Evolutionary conservation across 1,140 invertebrate genomes (phyloP).

Genomic region (Leucophenga varia): DNA sequence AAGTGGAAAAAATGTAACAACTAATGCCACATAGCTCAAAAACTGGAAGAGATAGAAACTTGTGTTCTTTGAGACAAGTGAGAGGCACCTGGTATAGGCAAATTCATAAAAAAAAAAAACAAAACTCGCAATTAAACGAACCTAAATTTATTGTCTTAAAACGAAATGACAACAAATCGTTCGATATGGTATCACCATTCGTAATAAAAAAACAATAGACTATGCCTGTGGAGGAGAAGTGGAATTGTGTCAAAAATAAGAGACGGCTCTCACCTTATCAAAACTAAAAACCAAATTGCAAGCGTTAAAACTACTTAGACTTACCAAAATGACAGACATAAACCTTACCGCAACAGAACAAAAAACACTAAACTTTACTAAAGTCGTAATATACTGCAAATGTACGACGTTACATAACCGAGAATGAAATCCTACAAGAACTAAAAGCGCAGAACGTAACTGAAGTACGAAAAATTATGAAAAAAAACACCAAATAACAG

Average conservation of each 20-base stretch:
- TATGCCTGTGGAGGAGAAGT: slow-evolving; percentile 12
- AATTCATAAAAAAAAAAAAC: no score
- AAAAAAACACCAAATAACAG: slow-evolving; percentile 1
- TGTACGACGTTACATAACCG: slow-evolving; percentile 1
- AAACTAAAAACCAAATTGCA: slow-evolving; percentile 9
- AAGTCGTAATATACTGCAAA: slow-evolving; percentile 10
- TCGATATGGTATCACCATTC: no score
- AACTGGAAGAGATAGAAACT: no score
- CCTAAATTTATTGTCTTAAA: slow-evolving; percentile 3
- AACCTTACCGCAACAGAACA: slow-evolving; percentile 3
- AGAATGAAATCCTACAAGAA: neutral
- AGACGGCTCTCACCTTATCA: neutral
- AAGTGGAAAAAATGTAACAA: no score
- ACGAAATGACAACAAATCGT: slow-evolving; percentile 6
- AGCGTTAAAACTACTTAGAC: slow-evolving; percentile 4
- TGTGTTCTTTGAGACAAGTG: no score
- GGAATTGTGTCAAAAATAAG: slow-evolving; percentile 10
- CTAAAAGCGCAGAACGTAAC: slow-evolving; percentile 5
- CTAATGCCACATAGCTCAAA: no score
- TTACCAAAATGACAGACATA: slow-evolving; percentile 4
- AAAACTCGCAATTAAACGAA: no score
- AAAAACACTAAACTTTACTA: slow-evolving; percentile 7
- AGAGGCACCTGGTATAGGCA: no score
- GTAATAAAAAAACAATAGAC: slow-evolving; percentile 10
- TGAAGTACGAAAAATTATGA: slow-evolving; percentile 5